Evolutionary conservation across 1,140 invertebrate genomes (phyloP).

Genomic region (Drosophila parvula): DNA sequence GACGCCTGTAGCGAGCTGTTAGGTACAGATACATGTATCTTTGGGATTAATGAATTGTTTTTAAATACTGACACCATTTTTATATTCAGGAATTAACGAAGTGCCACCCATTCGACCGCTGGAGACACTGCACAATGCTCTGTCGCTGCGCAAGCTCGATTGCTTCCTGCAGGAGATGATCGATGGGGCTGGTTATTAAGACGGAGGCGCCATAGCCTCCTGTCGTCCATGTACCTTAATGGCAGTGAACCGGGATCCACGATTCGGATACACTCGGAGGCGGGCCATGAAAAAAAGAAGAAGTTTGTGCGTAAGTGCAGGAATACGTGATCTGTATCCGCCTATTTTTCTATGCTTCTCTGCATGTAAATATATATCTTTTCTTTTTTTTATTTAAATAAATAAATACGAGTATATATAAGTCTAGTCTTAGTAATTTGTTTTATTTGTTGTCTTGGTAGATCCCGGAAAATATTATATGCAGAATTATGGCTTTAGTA

Average conservation of each 20-base stretch:
- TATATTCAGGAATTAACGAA: slow-evolving; percentile 88
- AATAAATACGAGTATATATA: too few relatives aligned
- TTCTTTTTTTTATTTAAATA: too few relatives aligned
- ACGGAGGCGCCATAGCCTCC: background rate
- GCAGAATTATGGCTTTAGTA: too few relatives aligned
- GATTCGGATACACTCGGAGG: too few relatives aligned
- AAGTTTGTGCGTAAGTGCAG: background rate
- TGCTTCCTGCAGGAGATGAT: slow-evolving; percentile 94
- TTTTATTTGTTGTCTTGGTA: too few relatives aligned
- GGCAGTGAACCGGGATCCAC: background rate
- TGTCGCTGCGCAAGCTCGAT: slow-evolving; percentile 95
- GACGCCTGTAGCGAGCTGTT: slow-evolving; percentile 84
- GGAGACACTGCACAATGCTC: slow-evolving; percentile 97
- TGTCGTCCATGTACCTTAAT: background rate
- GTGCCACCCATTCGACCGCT: slow-evolving; percentile 96
- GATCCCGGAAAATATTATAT: too few relatives aligned
- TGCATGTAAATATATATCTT: background rate
- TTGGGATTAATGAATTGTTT: background rate
- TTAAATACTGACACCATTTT: background rate
- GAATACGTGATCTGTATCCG: background rate
- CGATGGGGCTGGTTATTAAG: slow-evolving; percentile 86
- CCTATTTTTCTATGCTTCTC: background rate
- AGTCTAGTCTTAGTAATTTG: too few relatives aligned
- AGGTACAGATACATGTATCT: background rate
- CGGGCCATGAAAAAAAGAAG: background rate